These are phyloP conservation scores for Otus sunia DNA, from an alignment of 2,113 vertebrate genomes.

Conservation along the genomic window DNA sequence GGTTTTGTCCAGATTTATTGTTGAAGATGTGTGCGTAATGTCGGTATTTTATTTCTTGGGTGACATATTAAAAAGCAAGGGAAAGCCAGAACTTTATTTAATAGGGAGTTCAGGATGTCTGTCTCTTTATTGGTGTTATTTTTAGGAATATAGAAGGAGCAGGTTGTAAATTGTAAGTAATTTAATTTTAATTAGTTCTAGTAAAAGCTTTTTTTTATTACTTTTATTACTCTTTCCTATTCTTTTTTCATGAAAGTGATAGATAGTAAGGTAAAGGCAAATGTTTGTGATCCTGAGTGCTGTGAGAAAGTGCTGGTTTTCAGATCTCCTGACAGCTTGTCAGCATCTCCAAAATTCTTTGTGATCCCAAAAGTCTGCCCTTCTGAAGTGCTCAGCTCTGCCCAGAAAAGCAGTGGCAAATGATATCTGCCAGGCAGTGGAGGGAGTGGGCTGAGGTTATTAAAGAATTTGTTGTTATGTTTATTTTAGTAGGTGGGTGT, in stretches of 20 bases:
- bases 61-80: background rate
- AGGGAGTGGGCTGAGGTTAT: background rate
- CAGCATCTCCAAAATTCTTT: background rate
- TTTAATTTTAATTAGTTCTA: conserved; percentile 52
- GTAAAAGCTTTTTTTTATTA: too few relatives aligned
- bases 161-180: conserved; percentile 7
- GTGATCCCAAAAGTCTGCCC: background rate
- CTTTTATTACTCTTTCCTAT: background rate
- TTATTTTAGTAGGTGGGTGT: background rate
- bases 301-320: background rate
- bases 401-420: background rate
- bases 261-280: background rate
- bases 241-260: background rate
- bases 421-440: background rate
- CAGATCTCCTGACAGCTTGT: background rate
- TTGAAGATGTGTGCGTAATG: background rate
- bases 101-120: background rate
- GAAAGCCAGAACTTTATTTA: background rate
- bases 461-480: background rate
- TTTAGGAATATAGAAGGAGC: background rate
- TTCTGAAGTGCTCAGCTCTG: background rate
- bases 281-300: background rate
- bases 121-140: background rate
- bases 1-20: background rate
- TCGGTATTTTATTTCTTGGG: background rate